Evolutionary conservation across 2,113 vertebrate genomes (phyloP), one percentile per base, ranked within the genome.

Genomic region (Craseonycteris thonglongyai): DNA sequence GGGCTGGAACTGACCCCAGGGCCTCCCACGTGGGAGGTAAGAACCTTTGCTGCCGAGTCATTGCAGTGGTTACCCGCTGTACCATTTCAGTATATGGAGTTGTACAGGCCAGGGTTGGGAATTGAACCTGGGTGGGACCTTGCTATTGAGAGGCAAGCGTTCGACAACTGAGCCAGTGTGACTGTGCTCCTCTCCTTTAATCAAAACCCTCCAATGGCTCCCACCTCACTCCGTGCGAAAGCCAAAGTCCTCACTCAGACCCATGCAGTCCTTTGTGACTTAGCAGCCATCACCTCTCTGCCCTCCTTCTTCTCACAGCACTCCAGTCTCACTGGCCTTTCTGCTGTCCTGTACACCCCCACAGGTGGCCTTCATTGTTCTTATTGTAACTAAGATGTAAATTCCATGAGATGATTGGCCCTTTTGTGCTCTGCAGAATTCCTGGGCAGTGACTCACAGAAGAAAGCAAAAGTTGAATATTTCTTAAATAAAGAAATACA

Each of bases 191-290:
- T 76, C 13, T 84, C 7, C 45, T 89, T 45, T 30, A 16, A 35
- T 51, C 45, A 83, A n/a, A 81, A 28, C 11, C 38, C 18, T 69
- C 33, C 26, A 69, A 2, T 42, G 61, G 12, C 11, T 74, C 28
- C 30, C 28, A 91, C 35, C 7, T 51, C 10, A 13, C 59, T 28
- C 5, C 35, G 14, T 14, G 2, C 22, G 74, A 33, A 92, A 35
- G 6, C 35, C 54, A n/a, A 72, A 45, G 21, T 40, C 47, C 18
- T 65, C 12, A 38, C 15, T 51, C 18, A 54, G 59, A 75, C 14
- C n/a, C 40, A 22, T 0, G 0, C 2, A 21, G 6, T n/a, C 13
- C 1, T 35, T 45, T 2, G 49, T 51, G 35, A 58, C 45, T 3
- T 30, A 16, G 45, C 12, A n/a, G 42, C 24, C 24, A 26, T 66